Percentiles rank a stretch among this genome's conserved stretches.
phyloP scores from a whole-genome alignment of 2,888 invertebrate genomes.

The Dasypolia templi region DNA sequence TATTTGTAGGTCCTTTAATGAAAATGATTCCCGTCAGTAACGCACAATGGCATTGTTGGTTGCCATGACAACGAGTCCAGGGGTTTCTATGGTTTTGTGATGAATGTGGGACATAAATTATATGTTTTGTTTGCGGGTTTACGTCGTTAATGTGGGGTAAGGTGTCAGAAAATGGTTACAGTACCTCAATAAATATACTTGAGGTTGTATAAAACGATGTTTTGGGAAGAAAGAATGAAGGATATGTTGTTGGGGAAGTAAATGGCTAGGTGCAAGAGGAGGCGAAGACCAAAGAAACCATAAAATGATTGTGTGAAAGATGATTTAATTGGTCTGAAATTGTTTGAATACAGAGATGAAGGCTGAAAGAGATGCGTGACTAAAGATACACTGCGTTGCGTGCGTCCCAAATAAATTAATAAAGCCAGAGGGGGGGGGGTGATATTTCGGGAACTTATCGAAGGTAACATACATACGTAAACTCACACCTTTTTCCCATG shows the following conservation, averaged over 20 bases:
- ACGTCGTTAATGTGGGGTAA: constrained; percentile 28
- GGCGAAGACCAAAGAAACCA: background rate
- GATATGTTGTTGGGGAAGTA: background rate
- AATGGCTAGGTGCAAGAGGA: background rate
- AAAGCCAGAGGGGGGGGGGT: background rate
- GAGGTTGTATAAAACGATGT: background rate
- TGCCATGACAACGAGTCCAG: constrained; percentile 28
- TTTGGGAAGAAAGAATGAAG: background rate
- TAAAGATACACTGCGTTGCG: background rate
- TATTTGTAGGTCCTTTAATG: constrained; percentile 63
- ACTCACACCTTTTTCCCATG: too few species aligned
- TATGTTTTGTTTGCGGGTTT: constrained; percentile 55
- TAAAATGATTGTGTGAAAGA: background rate
- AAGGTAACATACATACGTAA: too few species aligned
- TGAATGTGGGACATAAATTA: constrained; percentile 56
- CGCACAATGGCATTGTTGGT: constrained; percentile 57
- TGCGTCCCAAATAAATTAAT: background rate
- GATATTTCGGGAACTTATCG: too few species aligned
- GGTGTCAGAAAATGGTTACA: constrained; percentile 12
- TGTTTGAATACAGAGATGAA: too few species aligned
- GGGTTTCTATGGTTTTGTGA: constrained; percentile 38
- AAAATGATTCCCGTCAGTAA: constrained; percentile 57
- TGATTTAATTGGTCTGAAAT: background rate
- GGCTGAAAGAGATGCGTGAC: too few species aligned
- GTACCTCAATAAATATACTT: background rate